Percentiles rank a stretch among this genome's conserved stretches.
phyloP scores from a whole-genome alignment of 2,113 vertebrate genomes.

The Pluvialis apricaria region DNA sequence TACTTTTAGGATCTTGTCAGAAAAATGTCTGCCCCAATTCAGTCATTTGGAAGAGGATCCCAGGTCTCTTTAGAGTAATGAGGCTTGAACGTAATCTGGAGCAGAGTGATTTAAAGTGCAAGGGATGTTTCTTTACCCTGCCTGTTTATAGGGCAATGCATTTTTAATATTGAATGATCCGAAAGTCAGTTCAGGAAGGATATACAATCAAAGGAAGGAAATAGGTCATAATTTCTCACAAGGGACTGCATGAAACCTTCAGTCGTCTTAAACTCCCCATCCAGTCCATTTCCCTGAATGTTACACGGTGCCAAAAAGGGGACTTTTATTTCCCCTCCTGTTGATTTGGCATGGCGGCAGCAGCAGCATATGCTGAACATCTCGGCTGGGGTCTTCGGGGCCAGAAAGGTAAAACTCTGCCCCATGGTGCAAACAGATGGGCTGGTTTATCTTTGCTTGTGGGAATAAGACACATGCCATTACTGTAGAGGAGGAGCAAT shows the following conservation, averaged over 20 bases:
- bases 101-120: conserved; percentile 32
- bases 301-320: background rate
- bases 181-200: conserved; percentile 50
- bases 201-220: conserved; percentile 56
- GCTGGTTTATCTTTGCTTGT: background rate
- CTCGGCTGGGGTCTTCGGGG: background rate
- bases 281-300: background rate
- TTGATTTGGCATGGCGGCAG: background rate
- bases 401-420: conserved; percentile 3
- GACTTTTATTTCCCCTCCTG: background rate
- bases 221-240: conserved; percentile 52
- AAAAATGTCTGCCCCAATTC: conserved; percentile 40
- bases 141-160: conserved; percentile 51
- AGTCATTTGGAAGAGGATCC: conserved; percentile 53
- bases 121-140: conserved; percentile 28
- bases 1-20: conserved; percentile 46
- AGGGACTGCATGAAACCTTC: conserved; percentile 31
- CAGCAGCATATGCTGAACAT: background rate
- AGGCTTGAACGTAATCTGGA: conserved; percentile 23
- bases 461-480: background rate
- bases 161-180: conserved; percentile 62
- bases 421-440: background rate
- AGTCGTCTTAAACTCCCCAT: background rate
- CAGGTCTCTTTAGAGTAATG: conserved; percentile 48
- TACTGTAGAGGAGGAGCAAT: background rate